Evolutionary conservation across 2,888 invertebrate genomes (phyloP).

Genomic region (Trichogramma evanescens): DNA sequence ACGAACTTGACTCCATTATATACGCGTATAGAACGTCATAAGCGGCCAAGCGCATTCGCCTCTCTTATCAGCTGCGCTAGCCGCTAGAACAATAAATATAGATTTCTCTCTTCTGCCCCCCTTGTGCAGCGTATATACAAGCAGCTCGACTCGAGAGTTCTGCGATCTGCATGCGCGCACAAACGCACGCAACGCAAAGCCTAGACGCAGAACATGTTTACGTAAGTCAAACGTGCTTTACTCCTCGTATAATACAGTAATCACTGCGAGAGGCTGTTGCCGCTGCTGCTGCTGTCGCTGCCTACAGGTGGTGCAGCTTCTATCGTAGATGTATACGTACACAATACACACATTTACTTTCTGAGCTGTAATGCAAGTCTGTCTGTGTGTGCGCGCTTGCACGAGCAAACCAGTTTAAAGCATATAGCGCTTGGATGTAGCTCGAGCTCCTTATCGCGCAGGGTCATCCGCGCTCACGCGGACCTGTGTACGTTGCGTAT

Average conservation of each 20-base stretch:
- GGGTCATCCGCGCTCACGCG: conserved; percentile 6
- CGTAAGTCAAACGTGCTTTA: neutral
- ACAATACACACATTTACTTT: too few species aligned
- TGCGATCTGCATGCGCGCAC: neutral
- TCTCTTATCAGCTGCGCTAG: neutral
- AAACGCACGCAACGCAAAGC: neutral
- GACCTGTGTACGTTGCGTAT: too few species aligned
- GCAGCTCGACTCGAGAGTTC: neutral
- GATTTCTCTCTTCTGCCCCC: neutral
- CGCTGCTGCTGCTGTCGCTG: neutral
- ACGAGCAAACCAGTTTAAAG: conserved; percentile 5
- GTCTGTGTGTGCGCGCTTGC: too few species aligned
- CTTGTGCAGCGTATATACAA: neutral
- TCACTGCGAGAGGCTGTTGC: neutral
- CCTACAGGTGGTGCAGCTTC: conserved; percentile 8
- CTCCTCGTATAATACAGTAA: too few species aligned
- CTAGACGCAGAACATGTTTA: neutral
- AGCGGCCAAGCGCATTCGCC: too few species aligned
- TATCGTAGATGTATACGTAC: too few species aligned
- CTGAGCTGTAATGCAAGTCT: too few species aligned
- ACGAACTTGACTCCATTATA: conserved; percentile 7
- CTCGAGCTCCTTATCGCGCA: conserved; percentile 6
- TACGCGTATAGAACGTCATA: neutral
- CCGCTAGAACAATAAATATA: conserved; percentile 10
- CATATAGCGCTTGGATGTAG: neutral